Evolutionary conservation across 2,888 invertebrate genomes (phyloP).

Genomic region (Scelioninae gen. 2): DNA sequence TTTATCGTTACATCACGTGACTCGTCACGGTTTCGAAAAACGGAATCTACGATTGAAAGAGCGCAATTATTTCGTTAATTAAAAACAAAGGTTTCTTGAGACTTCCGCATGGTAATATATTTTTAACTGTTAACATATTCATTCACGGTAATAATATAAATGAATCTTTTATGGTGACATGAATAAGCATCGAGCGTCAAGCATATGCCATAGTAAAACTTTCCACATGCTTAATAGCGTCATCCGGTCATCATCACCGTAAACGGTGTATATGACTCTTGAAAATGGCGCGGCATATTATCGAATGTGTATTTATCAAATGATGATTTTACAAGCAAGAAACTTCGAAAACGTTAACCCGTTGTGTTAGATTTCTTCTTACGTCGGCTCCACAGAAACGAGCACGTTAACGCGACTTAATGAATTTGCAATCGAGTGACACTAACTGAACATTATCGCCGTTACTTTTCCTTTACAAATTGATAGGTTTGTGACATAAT

Average conservation of each 20-base stretch:
- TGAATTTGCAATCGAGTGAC: constrained; percentile 27
- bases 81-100: too few relatives aligned
- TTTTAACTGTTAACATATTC: constrained; percentile 44
- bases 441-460: constrained; percentile 33
- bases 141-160: constrained; percentile 48
- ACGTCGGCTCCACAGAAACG: constrained; percentile 1
- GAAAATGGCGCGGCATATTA: constrained; percentile 31
- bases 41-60: too few relatives aligned
- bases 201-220: constrained; percentile 52
- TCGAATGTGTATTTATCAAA: constrained; percentile 49
- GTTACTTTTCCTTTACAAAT: constrained; percentile 22
- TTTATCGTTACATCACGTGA: too few relatives aligned
- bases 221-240: constrained; percentile 57
- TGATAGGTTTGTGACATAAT: constrained; percentile 31
- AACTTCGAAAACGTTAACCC: constrained; percentile 33
- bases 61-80: too few relatives aligned
- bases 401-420: constrained; percentile 19
- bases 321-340: constrained; percentile 35
- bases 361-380: constrained; percentile 31
- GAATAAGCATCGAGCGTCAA: constrained; percentile 49
- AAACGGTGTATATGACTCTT: constrained; percentile 51
- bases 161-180: constrained; percentile 55
- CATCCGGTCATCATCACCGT: constrained; percentile 54
- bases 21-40: too few relatives aligned
- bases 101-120: constrained; percentile 23